phyloP scores from a whole-genome alignment of 2,113 vertebrate species.

The Alethe diademata region DNA sequence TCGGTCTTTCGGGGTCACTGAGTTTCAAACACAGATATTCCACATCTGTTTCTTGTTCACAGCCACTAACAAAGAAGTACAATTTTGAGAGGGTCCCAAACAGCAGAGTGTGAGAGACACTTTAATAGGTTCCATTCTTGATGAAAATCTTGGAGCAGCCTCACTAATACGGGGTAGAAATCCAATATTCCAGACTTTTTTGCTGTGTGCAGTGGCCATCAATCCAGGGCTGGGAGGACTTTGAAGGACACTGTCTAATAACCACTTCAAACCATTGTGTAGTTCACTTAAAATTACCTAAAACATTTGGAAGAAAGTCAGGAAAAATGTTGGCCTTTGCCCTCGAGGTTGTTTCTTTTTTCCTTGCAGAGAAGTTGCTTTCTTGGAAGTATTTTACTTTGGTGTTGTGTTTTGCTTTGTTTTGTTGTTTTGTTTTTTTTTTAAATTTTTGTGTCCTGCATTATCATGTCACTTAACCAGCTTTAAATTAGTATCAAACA shows the following conservation, averaged over 20 bases:
- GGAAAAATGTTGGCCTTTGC: neutral
- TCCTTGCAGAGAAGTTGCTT: neutral
- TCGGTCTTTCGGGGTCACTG: slow-evolving; percentile 57
- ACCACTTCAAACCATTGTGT: neutral
- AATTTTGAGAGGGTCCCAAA: neutral
- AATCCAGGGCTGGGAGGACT: neutral
- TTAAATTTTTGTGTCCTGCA: neutral
- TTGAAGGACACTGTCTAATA: neutral
- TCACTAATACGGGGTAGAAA: neutral
- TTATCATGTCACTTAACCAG: neutral
- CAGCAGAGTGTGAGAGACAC: slow-evolving; percentile 32
- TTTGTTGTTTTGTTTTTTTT: accelerated
- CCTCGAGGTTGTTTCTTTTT: neutral
- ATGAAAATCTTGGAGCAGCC: slow-evolving; percentile 43
- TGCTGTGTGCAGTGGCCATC: neutral
- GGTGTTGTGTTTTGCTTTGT: neutral
- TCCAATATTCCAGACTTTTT: neutral
- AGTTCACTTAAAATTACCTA: neutral
- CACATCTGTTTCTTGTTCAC: slow-evolving; percentile 76
- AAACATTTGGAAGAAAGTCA: neutral
- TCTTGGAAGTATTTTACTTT: neutral
- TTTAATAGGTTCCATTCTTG: slow-evolving; percentile 67
- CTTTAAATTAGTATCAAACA: neutral
- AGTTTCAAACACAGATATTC: slow-evolving; percentile 16
- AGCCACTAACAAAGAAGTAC: slow-evolving; percentile 47